Percentiles rank a stretch among this genome's conserved stretches.
Conservation (phyloP, 92 coral and sea anemone species). For the Actinernus sp. region DNA sequence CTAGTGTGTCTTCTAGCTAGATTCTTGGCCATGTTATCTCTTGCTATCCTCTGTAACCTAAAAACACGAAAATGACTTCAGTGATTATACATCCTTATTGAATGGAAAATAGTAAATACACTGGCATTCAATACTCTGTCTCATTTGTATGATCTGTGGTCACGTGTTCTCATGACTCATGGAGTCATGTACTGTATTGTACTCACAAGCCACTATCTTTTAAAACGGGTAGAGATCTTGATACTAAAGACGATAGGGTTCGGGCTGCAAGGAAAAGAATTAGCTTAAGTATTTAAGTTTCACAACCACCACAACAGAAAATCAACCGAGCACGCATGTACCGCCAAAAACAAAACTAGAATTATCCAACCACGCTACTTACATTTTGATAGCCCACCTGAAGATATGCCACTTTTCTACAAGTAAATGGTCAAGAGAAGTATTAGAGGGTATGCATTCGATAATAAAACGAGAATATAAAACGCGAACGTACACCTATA, state of each 20-base stretch:
- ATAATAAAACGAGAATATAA: neutral
- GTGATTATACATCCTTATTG: too few relatives aligned
- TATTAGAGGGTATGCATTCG: neutral
- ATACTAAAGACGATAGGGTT: constrained; percentile 61
- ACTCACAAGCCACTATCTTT: constrained; percentile 90
- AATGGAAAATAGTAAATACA: too few relatives aligned
- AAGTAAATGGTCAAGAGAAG: neutral
- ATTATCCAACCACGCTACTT: too few relatives aligned
- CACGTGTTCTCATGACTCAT: too few relatives aligned
- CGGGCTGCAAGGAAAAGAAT: constrained; percentile 41
- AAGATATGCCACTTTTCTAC: constrained; percentile 49
- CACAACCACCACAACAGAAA: too few relatives aligned
- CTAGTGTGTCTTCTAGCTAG: constrained; percentile 84
- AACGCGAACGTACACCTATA: constrained; percentile 28
- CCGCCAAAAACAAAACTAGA: too few relatives aligned
- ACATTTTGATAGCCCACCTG: constrained; percentile 57
- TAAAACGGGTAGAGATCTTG: constrained; percentile 53
- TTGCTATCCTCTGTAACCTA: constrained; percentile 79
- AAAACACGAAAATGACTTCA: neutral
- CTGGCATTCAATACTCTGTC: too few relatives aligned
- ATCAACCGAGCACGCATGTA: too few relatives aligned
- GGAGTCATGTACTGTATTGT: neutral
- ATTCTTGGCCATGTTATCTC: constrained; percentile 76
- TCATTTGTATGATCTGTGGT: too few relatives aligned
- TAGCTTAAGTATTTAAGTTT: neutral